Base-by-base conservation (phyloP, 2,888 invertebrate species). In the Caenorhabditis drosophilae region DNA sequence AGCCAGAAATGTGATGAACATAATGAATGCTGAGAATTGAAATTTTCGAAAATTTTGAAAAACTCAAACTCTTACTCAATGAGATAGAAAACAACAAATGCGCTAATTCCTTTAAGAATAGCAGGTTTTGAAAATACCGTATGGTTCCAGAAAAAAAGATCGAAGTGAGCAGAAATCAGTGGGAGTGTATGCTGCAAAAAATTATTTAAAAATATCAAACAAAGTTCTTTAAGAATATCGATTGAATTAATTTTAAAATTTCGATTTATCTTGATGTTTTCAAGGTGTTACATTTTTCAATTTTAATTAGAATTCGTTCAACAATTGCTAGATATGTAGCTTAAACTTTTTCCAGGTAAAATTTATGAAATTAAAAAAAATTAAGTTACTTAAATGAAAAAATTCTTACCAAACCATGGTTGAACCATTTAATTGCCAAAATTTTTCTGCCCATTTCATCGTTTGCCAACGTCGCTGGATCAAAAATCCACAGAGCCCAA, bases 181-280 rank as follows among this genome's bases (percentile, higher is more conserved):
- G 81, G 81, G 2, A 78, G 67, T 9, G 80, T 81, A 60, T 81
- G 81, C 78, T 80, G 50, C 45, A 79, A 63, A 20, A 23, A 18
- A 4, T 12, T 7, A 26, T 46, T 25, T 22, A 23, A 47, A 26
- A 41, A n/a, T 38, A 4, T 12, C 2, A 4, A 44, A 41, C 31
- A 7, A 23, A 12, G 16, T 22, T 41, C n/a, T n/a, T n/a, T n/a
- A n/a, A n/a, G n/a, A n/a, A n/a, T n/a, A n/a, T n/a, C n/a, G n/a
- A n/a, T n/a, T n/a, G n/a, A n/a, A n/a, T n/a, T n/a, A n/a, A n/a
- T n/a, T n/a, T n/a, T n/a, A n/a, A n/a, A n/a, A n/a, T n/a, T n/a
- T n/a, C n/a, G n/a, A n/a, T n/a, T n/a, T n/a, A n/a, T n/a, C n/a
- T n/a, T n/a, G n/a, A n/a, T n/a, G n/a, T n/a, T n/a, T n/a, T n/a